Evolutionary conservation across 2,888 invertebrate genomes (phyloP), one percentile per base, ranked within the genome.

Genomic region (Aphidoletes aphidimyza): DNA sequence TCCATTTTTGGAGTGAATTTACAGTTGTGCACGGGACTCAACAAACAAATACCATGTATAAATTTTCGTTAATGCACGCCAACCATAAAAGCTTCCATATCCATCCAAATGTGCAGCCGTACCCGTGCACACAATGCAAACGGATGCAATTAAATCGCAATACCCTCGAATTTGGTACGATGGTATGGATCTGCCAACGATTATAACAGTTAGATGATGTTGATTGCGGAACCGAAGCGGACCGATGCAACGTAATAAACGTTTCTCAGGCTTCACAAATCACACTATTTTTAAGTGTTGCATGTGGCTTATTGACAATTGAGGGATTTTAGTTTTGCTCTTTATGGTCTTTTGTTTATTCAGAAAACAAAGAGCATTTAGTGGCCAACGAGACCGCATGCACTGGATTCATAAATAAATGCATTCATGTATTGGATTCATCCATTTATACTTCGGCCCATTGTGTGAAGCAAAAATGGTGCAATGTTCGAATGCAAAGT

Each of bases 61-160:
- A 36, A 81, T 81, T 81, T 81, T 37, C 37, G 81, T 81, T 36
- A 81, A 81, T 81, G 9, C 81, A 22, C 11, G 17, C 81, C n/a
- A 81, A 22, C 36, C 5, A 37, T 81, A 81, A 81, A 30, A 30
- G 30, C 22, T 37, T 3, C 37, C 37, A 81, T 81, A n/a, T 81
- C 37, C 3, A 9, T 17, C 14, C 34, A 17, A 69, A 69, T 14
- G 34, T 69, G 9, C 69, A 34, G 0, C 3, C n/a, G 3, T 19
- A 54, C 54, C 81, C 3, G 22, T 0, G 11, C 36, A 78, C 37
- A 81, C 37, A 81, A 81, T 81, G 81, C 81, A 22, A 81, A 22
- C 81, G 81, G 81, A 81, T 81, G 81, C 81, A 81, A 81, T 81
- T 81, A 81, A 81, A 81, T 81, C 81, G 81, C 37, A 81, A 37